Base-by-base conservation (phyloP, 1,140 invertebrate genomes). In the Anoplolepis gracilipes region DNA sequence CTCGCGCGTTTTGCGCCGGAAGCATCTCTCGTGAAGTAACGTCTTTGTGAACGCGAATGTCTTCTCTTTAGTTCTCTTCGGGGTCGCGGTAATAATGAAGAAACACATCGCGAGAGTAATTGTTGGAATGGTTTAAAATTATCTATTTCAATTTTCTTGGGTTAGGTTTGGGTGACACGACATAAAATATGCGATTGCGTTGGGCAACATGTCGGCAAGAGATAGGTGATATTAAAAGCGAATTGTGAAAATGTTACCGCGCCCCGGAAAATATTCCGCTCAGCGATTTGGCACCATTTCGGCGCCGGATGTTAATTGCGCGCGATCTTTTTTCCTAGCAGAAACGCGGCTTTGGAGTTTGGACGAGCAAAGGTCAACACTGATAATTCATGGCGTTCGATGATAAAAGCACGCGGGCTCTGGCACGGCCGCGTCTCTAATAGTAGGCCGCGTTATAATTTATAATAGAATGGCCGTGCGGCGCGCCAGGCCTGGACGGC, bases 401-500 rank as follows among this genome's bases (percentile, higher is more conserved):
- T 88, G 92, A 93, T 92, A 92, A 92, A 93, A 92, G 90, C 90
- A 85, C 59, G 86, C n/a, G n/a, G n/a, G n/a, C n/a, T n/a, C n/a
- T n/a, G 77, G 72, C 90, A 90, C 33, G 87, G 49, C 90, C 90
- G 82, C 46, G 46, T 49, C 46, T 86, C 90, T 90, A 91, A 91
- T 90, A 89, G 86, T 88, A 84, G 89, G 82, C 90, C 72, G 46
- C 46, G 69, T 88, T 85, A 85, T 91, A 89, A 91, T 91, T 91
- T 90, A 88, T 91, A 91, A 87, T 91, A 88, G 86, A 90, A 91
- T 89, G 87, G 90, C 85, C 85, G 39, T 82, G 28, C 49, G 78
- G 28, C 19, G 76, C 84, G 46, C 46, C 46, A 49, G 61, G 46
- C 62, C 39, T 69, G 87, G 84, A 90, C 78, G 82, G 84, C 86